phyloP scores from a whole-genome alignment of 2,888 invertebrate species.

The Listrodromus nycthemerus region DNA sequence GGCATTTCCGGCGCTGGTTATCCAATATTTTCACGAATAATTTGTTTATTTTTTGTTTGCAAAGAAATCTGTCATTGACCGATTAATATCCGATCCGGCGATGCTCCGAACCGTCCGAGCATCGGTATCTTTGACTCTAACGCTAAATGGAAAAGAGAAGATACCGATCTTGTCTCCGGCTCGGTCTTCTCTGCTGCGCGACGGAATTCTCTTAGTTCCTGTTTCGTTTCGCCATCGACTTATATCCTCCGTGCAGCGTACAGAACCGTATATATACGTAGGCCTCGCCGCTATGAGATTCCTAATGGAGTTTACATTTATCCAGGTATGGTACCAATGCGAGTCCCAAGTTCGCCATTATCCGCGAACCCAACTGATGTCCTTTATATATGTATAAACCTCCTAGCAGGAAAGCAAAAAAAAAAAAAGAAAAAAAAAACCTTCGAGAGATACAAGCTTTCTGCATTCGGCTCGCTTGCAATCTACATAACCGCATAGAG shows the following conservation, averaged over 20 bases:
- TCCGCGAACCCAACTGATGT: slow-evolving; percentile 18
- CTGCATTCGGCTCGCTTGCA: slow-evolving; percentile 52
- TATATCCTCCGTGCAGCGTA: slow-evolving; percentile 23
- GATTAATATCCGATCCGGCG: background rate
- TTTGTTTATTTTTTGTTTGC: background rate
- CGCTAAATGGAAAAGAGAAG: slow-evolving; percentile 1
- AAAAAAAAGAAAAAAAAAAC: too few species aligned
- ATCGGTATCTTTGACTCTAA: background rate
- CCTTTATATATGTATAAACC: slow-evolving; percentile 1
- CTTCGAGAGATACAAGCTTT: slow-evolving; percentile 58
- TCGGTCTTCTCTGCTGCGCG: slow-evolving; percentile 1
- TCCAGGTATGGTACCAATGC: slow-evolving; percentile 61
- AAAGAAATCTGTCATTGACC: background rate
- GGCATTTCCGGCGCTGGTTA: too few species aligned
- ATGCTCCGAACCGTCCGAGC: background rate
- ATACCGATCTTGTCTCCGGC: slow-evolving; percentile 42
- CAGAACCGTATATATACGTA: background rate
- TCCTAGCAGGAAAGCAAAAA: slow-evolving; percentile 13
- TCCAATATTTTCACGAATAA: background rate
- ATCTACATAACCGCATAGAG: slow-evolving; percentile 19
- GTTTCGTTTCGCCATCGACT: slow-evolving; percentile 34
- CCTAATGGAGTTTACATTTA: slow-evolving; percentile 65
- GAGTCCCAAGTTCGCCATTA: slow-evolving; percentile 53
- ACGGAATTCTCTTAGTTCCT: slow-evolving; percentile 45
- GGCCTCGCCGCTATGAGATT: slow-evolving; percentile 47